Evolutionary conservation across 2,888 invertebrate species (phyloP).

Genomic region (Electrophaes corylata): DNA sequence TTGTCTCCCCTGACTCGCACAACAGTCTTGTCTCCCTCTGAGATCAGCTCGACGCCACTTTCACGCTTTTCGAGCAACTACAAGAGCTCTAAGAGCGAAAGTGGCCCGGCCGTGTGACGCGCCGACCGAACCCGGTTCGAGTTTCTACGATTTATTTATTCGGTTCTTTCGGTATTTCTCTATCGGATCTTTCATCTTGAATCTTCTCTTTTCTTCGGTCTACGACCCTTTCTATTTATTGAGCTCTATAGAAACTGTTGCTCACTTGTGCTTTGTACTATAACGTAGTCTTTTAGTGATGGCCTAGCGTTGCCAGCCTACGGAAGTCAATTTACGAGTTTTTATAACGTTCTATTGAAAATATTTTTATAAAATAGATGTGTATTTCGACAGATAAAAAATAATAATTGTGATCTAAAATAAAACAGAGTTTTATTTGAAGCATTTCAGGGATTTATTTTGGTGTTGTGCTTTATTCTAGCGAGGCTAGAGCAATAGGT

Average conservation of each 20-base stretch:
- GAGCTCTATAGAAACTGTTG: slow-evolving; percentile 67
- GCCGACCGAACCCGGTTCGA: slow-evolving; percentile 52
- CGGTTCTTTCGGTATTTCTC: slow-evolving; percentile 25
- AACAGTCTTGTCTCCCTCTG: slow-evolving; percentile 93
- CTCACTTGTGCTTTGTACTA: slow-evolving; percentile 78
- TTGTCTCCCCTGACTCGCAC: slow-evolving; percentile 90
- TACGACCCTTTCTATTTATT: slow-evolving; percentile 56
- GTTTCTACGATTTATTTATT: slow-evolving; percentile 37
- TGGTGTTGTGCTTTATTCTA: slow-evolving; percentile 77
- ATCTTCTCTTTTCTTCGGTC: slow-evolving; percentile 40
- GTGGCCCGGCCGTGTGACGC: slow-evolving; percentile 4
- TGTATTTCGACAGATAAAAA: slow-evolving; percentile 67
- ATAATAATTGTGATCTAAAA: slow-evolving; percentile 79
- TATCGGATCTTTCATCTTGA: slow-evolving; percentile 31
- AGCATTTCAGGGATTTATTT: slow-evolving; percentile 77
- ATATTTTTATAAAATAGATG: slow-evolving; percentile 71
- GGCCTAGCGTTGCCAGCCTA: slow-evolving; percentile 53
- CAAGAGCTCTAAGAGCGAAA: slow-evolving; percentile 11
- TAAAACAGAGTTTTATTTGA: slow-evolving; percentile 84
- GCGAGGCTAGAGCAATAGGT: slow-evolving; percentile 75
- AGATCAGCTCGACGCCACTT: slow-evolving; percentile 57
- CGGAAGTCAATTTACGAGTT: slow-evolving; percentile 76
- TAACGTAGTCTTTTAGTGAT: slow-evolving; percentile 56
- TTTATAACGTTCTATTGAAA: slow-evolving; percentile 61
- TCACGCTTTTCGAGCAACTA: slow-evolving; percentile 44